Evolutionary conservation across 1,140 invertebrate genomes (phyloP), one percentile per base, ranked within the genome.

Genomic region (Reticulitermes speratus): DNA sequence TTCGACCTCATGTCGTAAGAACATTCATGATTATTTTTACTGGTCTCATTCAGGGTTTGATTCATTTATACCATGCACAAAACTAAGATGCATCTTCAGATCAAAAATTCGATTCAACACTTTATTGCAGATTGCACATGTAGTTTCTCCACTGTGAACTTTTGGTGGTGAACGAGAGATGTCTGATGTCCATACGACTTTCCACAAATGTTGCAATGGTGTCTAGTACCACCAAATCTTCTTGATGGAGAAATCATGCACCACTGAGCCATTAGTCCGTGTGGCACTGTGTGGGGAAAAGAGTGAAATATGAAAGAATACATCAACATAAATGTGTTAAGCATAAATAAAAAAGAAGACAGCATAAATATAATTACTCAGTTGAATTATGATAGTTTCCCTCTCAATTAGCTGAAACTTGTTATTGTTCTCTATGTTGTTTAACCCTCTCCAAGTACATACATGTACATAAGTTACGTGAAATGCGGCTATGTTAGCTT

Each of bases 111-210:
- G 90, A 89, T 93, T 94, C 89, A 94, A 93, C 86, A 93, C 93
- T 85, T 93, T 91, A 65, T 92, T 91, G 87, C 94, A 94, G 87
- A 94, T 92, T 44, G 93, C 93, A 87, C 93, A 94, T 88, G 92
- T 93, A 21, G 94, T 96, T 90, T 96, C 95, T 59, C 95, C 95
- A 84, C 94, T 95, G 89, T 96, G 95, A 87, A 95, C 94, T 89
- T 95, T 93, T 95, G 95, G 89, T 96, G 95, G 14, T 95, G 93
- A 86, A 94, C 94, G 75, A 96, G 91, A 83, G 95, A 96, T 88
- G 94, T 95, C 85, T 94, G 95, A 88, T 96, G 95, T 88, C 95
- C 96, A 90, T 96, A 96, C 83, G 94, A 94, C 91, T 96, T 96
- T 88, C 93, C 94, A 91, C 95, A 96, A 88, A 94, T 91, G 88